Evolutionary conservation across 2,113 vertebrate genomes (phyloP).

Genomic region (Sula dactylatra): DNA sequence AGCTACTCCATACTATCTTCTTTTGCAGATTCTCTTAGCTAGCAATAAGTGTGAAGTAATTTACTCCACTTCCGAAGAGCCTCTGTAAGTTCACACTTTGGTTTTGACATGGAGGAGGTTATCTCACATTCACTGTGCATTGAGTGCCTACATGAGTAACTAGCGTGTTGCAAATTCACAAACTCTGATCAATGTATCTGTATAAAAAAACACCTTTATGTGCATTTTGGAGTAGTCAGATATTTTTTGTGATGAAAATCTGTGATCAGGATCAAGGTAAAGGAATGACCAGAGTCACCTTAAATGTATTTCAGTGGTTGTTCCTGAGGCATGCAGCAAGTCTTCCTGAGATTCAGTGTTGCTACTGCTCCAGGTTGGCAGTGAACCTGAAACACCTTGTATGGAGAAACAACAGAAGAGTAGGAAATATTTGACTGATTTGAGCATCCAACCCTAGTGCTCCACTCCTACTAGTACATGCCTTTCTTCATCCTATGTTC

Average conservation of each 20-base stretch:
- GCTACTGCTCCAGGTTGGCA: neutral
- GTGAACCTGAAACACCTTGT: neutral
- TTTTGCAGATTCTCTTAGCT: neutral
- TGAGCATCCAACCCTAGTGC: neutral
- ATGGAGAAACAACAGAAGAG: neutral
- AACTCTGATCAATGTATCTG: neutral
- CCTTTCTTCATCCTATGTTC: neutral
- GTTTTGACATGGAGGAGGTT: neutral
- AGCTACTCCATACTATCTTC: neutral
- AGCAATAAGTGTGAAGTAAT: neutral
- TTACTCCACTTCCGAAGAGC: constrained; percentile 19
- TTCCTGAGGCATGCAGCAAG: neutral
- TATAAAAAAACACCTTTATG: neutral
- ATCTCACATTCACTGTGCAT: neutral
- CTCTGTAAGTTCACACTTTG: constrained; percentile 1
- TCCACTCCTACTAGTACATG: neutral
- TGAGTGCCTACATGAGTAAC: neutral
- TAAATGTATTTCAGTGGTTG: neutral
- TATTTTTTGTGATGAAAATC: neutral
- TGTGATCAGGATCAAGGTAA: neutral
- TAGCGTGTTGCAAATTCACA: neutral
- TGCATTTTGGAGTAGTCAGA: neutral
- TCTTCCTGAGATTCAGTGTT: neutral
- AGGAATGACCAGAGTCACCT: neutral
- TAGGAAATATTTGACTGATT: neutral